phyloP scores from a whole-genome alignment of 2,797 vertebrate species.

The Hirundo rustica region DNA sequence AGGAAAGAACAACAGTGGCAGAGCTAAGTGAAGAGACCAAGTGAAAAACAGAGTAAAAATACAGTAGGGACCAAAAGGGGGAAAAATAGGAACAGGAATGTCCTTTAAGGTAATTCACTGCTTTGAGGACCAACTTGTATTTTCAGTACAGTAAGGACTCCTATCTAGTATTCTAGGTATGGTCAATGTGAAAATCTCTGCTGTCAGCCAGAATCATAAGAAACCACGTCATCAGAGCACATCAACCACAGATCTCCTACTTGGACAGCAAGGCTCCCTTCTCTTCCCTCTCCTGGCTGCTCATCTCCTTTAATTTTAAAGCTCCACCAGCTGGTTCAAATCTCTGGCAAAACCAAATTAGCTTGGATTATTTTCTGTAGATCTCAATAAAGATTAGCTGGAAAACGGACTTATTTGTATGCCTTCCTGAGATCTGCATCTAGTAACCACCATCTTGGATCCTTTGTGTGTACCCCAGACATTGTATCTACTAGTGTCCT shows the following conservation, averaged over 20 bases:
- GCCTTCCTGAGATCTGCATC: background rate
- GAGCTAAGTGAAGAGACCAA: background rate
- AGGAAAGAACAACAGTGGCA: background rate
- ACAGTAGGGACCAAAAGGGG: background rate
- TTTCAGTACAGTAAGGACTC: background rate
- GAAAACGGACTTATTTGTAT: background rate
- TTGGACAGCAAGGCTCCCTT: background rate
- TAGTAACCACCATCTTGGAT: background rate
- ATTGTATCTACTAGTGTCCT: background rate
- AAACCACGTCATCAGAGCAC: background rate
- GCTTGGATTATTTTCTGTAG: background rate
- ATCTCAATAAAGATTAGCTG: background rate
- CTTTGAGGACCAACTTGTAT: background rate
- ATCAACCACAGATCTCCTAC: accelerated
- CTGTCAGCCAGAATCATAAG: background rate
- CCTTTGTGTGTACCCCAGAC: background rate
- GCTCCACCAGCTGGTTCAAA: background rate
- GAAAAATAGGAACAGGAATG: background rate
- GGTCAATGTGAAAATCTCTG: background rate
- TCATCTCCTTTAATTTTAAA: background rate
- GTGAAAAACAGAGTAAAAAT: background rate
- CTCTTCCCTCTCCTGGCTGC: background rate
- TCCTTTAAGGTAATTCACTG: background rate
- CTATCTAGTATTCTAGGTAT: background rate
- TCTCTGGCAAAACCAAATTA: background rate